Conservation (phyloP, 2,113 vertebrate species). For the Dipodomys merriami region DNA sequence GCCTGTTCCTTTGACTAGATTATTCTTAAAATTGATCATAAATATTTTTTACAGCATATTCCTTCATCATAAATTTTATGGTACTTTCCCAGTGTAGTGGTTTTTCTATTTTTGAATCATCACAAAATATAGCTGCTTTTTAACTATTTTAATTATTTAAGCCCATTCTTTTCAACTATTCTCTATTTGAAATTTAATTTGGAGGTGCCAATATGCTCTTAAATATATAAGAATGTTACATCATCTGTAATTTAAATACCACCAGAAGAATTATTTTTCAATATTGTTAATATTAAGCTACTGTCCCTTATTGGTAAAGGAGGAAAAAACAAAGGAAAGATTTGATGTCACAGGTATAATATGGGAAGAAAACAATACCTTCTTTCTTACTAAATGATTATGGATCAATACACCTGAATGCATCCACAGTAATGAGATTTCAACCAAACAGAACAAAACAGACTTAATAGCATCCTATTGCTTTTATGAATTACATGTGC, state of each 20-base stretch:
- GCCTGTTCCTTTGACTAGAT: not conserved
- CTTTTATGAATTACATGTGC: not conserved
- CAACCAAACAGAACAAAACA: not conserved
- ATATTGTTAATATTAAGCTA: not conserved
- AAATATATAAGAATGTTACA: not conserved
- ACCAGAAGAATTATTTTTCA: conserved; percentile 10
- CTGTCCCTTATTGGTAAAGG: not conserved
- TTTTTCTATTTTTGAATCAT: not conserved
- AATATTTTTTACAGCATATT: not conserved
- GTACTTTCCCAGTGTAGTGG: not conserved
- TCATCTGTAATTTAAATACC: conserved; percentile 3
- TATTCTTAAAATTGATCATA: not conserved
- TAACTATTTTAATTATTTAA: not conserved
- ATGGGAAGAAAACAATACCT: not conserved
- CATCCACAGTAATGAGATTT: not conserved
- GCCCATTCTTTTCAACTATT: not conserved
- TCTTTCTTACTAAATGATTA: not conserved
- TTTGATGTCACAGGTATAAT: not conserved
- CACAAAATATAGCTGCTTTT: not conserved
- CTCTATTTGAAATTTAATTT: conserved; percentile 30
- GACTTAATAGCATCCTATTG: not conserved
- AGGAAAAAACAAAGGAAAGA: not conserved
- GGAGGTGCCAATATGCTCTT: not conserved
- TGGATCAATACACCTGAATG: not conserved
- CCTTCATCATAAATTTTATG: not conserved